Evolutionary conservation across 2,888 invertebrate species (phyloP).

Genomic region (Himalopsyche kuldschensis): DNA sequence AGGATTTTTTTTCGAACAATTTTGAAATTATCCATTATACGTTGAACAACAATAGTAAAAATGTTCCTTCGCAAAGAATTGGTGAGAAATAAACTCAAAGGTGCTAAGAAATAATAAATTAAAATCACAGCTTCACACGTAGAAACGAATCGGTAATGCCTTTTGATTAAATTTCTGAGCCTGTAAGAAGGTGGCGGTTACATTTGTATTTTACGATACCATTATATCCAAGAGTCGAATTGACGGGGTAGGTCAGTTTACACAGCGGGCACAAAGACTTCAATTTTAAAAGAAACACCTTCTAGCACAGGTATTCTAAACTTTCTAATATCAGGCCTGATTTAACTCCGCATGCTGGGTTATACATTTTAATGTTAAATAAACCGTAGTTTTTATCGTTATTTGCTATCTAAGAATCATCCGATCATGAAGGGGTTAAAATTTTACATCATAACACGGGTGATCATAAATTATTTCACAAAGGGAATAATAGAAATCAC

Average conservation of each 20-base stretch:
- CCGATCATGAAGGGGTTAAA: too few species aligned
- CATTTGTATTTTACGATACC: conserved; percentile 12
- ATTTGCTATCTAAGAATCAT: too few species aligned
- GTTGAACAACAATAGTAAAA: not conserved
- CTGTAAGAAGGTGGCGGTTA: not conserved
- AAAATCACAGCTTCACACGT: conserved; percentile 36
- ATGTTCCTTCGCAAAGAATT: not conserved
- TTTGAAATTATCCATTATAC: not conserved
- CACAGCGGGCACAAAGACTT: conserved; percentile 12
- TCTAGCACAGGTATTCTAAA: not conserved
- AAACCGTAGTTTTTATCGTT: too few species aligned
- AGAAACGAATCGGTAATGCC: conserved; percentile 37
- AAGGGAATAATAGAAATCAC: too few species aligned
- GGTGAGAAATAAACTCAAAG: not conserved
- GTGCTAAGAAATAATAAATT: conserved; percentile 21
- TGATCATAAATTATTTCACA: too few species aligned
- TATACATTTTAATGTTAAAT: too few species aligned
- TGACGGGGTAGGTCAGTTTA: conserved; percentile 14
- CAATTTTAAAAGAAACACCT: conserved; percentile 10
- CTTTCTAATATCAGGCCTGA: too few species aligned
- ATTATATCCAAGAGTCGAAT: not conserved
- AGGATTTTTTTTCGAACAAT: not conserved
- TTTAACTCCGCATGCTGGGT: too few species aligned
- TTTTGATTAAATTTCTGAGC: conserved; percentile 30
- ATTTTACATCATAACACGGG: too few species aligned